phyloP scores from a whole-genome alignment of 2,797 vertebrate species.

The Zalophus californianus region DNA sequence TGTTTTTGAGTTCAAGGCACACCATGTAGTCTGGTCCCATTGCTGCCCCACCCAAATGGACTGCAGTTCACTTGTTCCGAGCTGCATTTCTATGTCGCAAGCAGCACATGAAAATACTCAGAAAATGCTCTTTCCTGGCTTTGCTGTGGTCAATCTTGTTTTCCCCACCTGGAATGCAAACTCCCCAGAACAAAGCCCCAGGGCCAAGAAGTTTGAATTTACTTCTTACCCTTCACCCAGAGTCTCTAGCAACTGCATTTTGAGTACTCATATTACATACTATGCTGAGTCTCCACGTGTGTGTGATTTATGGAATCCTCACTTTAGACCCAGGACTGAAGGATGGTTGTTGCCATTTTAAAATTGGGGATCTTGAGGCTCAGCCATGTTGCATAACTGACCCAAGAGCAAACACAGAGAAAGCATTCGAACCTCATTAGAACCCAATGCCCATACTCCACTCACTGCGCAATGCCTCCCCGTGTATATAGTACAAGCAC shows the following conservation, averaged over 20 bases:
- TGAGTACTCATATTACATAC: not conserved
- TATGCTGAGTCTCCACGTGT: not conserved
- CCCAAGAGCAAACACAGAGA: not conserved
- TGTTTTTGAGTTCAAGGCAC: not conserved
- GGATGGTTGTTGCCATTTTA: not conserved
- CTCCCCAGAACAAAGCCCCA: not conserved
- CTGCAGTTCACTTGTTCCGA: not conserved
- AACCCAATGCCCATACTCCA: not conserved
- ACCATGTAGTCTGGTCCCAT: rapidly evolving
- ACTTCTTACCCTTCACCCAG: not conserved
- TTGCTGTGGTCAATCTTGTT: not conserved
- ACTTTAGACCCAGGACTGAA: not conserved
- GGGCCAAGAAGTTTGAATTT: not conserved
- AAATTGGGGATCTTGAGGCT: not conserved
- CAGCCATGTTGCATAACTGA: not conserved
- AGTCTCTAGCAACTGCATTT: not conserved
- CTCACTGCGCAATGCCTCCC: not conserved
- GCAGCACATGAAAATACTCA: not conserved
- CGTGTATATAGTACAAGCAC: not conserved
- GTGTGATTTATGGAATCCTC: not conserved
- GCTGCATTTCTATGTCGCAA: not conserved
- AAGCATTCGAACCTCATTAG: not conserved
- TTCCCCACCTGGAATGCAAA: not conserved
- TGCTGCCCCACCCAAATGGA: not conserved
- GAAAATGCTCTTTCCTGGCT: not conserved